Evolutionary conservation across 2,797 vertebrate species (phyloP).

Genomic region (Diglossa cyanea): DNA sequence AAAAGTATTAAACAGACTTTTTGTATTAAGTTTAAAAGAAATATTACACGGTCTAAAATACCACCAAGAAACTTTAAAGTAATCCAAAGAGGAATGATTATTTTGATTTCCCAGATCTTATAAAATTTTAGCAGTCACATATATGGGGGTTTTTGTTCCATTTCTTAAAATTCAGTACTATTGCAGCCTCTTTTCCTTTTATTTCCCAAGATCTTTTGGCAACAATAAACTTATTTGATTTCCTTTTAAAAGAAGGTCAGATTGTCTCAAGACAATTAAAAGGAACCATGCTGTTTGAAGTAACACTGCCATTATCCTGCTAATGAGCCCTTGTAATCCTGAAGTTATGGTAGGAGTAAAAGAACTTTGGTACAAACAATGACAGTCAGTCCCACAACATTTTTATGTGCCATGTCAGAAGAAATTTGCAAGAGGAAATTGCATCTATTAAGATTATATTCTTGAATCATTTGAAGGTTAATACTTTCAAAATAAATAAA

Average conservation of each 20-base stretch:
- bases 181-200: not conserved
- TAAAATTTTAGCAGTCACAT: not conserved
- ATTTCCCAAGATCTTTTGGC: not conserved
- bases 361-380: not conserved
- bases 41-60: not conserved
- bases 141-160: not conserved
- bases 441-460: not conserved
- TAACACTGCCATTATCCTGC: conserved; percentile 1
- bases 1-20: not conserved
- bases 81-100: not conserved
- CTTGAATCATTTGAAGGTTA: not conserved
- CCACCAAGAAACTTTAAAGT: not conserved
- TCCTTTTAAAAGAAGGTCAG: not conserved
- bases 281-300: not conserved
- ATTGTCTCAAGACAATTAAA: conserved; percentile 3
- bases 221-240: conserved; percentile 25
- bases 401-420: not conserved
- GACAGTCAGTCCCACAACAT: not conserved
- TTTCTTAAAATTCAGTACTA: not conserved
- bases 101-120: not conserved
- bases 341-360: not conserved
- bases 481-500: not conserved
- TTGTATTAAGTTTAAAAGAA: not conserved
- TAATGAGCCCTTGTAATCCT: not conserved
- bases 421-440: not conserved